Evolutionary conservation across 2,888 invertebrate species (phyloP), one percentile per base, ranked within the genome.

Genomic region (Peribatodes rhomboidaria): DNA sequence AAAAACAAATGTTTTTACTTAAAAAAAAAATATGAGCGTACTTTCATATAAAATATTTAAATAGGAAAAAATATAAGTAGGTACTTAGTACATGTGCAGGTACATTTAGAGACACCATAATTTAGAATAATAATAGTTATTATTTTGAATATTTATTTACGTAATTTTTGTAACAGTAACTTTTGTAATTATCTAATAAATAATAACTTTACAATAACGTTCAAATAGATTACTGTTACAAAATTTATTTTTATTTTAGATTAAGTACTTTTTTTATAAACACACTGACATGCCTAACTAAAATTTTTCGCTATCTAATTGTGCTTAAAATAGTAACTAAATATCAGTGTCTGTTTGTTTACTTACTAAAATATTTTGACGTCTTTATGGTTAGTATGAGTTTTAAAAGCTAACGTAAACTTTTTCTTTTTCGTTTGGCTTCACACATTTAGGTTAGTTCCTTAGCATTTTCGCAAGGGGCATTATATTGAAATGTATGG

Each of bases 291-390:
- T 57, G 46, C 42, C 47, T 67, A 47, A 68, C 52, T 61, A 67
- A 65, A 63, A 61, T 63, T 61, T 42, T 62, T 55, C 41, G n/a
- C 67, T 70, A 67, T 70, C 69, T 70, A 61, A 47, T 52, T 58
- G 61, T 64, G 60, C 61, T 56, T 50, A 58, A 54, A 64, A 64
- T 58, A 58, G 58, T 52, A 62, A 39, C 13, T 53, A 11, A 33
- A 47, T 49, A 44, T 46, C 27, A 44, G 31, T 31, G 27, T 59
- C 42, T 31, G 18, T 49, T 59, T n/a, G n/a, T 27, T 27, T 4
- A 46, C 13, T 59, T 54, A 60, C 37, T 57, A 42, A 50, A 47
- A 50, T 49, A 50, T 37, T 65, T 20, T 31, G 37, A 22, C 27
- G 13, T 50, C 42, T 58, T 54, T 57, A 63, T 54, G 50, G 56